These are phyloP conservation scores for Tichodroma muraria DNA, from an alignment of 2,113 vertebrate species.

Conservation along the genomic window DNA sequence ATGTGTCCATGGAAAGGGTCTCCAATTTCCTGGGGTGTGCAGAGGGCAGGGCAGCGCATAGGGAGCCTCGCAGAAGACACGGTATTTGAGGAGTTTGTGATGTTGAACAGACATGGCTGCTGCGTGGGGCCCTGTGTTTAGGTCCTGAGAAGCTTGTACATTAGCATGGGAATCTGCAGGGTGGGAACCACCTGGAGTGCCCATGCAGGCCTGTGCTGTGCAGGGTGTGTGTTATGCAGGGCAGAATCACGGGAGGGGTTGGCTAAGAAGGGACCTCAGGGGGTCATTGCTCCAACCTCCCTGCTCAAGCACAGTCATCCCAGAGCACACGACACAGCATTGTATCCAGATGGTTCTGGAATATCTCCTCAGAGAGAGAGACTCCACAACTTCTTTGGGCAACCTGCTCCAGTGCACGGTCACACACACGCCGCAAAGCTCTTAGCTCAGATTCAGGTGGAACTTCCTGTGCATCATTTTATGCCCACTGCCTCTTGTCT, in stretches of 20 bases:
- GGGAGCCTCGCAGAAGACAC: not conserved
- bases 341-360: not conserved
- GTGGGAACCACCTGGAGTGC: not conserved
- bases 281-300: not conserved
- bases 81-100: not conserved
- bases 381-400: no score
- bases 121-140: not conserved
- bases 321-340: no score
- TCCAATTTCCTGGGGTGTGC: not conserved
- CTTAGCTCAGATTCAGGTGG: no score
- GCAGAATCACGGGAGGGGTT: no score
- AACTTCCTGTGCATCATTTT: not conserved
- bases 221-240: no score
- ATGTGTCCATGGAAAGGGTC: not conserved
- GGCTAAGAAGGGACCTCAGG: not conserved
- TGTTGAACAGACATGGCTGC: not conserved
- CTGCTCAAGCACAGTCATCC: not conserved
- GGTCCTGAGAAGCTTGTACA: not conserved
- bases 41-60: not conserved
- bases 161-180: not conserved
- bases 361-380: no score
- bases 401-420: accelerated
- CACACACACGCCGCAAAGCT: not conserved
- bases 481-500: not conserved
- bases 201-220: accelerated